phyloP scores from a whole-genome alignment of 30 jellyfish, hydroid and myxozoan species.

The Pseudorhiza aurosa region DNA sequence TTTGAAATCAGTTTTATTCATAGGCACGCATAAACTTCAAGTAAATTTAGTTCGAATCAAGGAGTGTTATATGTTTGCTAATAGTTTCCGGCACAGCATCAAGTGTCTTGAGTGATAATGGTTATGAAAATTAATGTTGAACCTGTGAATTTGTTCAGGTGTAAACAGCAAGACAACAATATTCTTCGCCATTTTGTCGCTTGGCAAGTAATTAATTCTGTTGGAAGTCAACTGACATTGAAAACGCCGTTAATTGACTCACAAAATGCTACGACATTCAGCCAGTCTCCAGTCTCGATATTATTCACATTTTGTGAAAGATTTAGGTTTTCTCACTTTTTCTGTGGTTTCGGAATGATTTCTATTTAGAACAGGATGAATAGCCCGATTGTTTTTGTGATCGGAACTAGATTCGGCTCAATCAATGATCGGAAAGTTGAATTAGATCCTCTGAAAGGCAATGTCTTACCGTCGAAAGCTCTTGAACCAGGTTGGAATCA shows the following conservation, averaged over 20 bases:
- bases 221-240: not conserved
- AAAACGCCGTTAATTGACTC: not conserved
- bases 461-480: no score
- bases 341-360: no score
- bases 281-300: no score
- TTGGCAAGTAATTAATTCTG: not conserved
- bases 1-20: conserved; percentile 37
- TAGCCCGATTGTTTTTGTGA: no score
- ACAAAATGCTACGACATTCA: no score
- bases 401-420: no score
- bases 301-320: no score
- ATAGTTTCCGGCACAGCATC: not conserved
- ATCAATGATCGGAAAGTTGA: no score
- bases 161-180: not conserved
- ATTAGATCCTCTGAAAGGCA: no score
- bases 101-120: not conserved
- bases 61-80: not conserved
- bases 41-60: not conserved
- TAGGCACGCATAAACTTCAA: not conserved
- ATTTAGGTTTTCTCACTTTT: no score
- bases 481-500: no score
- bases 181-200: not conserved
- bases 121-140: not conserved
- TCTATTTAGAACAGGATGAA: no score
- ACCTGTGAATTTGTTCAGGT: not conserved